Evolutionary conservation across 2,797 vertebrate genomes (phyloP).

Genomic region (Cossypha niveicapilla): DNA sequence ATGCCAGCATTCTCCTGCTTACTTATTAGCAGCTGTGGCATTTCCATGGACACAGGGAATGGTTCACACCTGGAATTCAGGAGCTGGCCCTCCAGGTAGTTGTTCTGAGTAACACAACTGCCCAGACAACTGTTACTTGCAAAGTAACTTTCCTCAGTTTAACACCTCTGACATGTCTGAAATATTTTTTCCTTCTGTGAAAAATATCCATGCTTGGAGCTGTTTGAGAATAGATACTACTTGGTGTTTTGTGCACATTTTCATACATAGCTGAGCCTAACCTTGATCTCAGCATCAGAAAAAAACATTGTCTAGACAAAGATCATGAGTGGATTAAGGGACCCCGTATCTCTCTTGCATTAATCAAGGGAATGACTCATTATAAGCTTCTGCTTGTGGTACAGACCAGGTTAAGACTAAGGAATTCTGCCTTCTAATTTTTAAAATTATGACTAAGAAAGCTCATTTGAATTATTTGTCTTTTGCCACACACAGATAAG

Average conservation of each 20-base stretch:
- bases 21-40: not conserved
- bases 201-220: not conserved
- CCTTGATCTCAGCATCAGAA: constrained; percentile 8
- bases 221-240: not conserved
- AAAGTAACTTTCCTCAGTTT: not conserved
- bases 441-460: constrained; percentile 43
- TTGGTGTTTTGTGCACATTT: not conserved
- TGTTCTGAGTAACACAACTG: not conserved
- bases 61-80: not conserved
- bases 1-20: not conserved
- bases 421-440: constrained; percentile 9
- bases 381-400: not conserved
- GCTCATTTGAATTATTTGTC: constrained; percentile 45
- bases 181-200: not conserved
- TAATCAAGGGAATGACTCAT: constrained; percentile 35
- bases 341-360: not conserved
- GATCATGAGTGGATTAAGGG: not conserved
- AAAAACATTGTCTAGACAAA: not conserved
- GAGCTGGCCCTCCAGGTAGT: not conserved
- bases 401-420: not conserved
- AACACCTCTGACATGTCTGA: not conserved
- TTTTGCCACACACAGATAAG: constrained; percentile 29
- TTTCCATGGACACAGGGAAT: not conserved
- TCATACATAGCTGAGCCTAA: not conserved
- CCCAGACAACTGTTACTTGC: not conserved